Base-by-base conservation (phyloP, 2,113 vertebrate species). In the Leuciscus idus region DNA sequence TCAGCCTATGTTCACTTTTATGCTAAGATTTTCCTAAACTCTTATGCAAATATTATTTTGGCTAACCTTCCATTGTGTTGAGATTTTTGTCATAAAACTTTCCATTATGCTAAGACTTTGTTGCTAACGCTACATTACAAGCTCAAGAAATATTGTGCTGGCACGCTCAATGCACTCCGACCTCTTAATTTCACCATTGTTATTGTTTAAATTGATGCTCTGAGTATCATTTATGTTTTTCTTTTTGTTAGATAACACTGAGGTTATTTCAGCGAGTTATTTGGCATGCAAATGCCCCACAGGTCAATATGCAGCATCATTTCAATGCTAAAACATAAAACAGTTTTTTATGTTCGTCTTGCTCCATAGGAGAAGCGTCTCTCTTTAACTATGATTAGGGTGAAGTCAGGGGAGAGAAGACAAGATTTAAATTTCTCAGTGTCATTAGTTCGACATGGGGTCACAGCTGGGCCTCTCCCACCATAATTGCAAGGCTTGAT, bases 371-470 rank as follows among this genome's bases (percentile, higher is more conserved):
- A 82, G 68, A 61, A 87, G 46, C 33, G 4, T 87, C 64, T 64
- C 59, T 83, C 55, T 59, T 86, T 83, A 83, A 52, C 26, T 36
- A 21, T 81, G 75, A 77, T 83, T 59, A 89, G 92, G 91, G 89
- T 89, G 92, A 90, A 90, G 92, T 90, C 91, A 93, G 90, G 91
- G 89, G 92, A 93, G 89, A 90, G 90, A 92, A 95, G 93, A 84
- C 90, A 87, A 88, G 84, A 88, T 91, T 91, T 89, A 91, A 93
- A 93, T 94, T 93, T 94, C 91, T 90, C 88, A 6, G 90, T 94
- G 95, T 94, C 94, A 92, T 93, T 92, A 94, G 95, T 95, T 94
- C 89, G 93, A 82, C n/a, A 66, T 52, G 89, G 89, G 94, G 94
- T 95, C 93, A 94, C 90, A 89, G 90, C 89, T 87, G 90, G 93